Evolutionary conservation across 2,797 vertebrate species (phyloP), one percentile per base, ranked within the genome.

Genomic region (Paedocypris micromegethes): DNA sequence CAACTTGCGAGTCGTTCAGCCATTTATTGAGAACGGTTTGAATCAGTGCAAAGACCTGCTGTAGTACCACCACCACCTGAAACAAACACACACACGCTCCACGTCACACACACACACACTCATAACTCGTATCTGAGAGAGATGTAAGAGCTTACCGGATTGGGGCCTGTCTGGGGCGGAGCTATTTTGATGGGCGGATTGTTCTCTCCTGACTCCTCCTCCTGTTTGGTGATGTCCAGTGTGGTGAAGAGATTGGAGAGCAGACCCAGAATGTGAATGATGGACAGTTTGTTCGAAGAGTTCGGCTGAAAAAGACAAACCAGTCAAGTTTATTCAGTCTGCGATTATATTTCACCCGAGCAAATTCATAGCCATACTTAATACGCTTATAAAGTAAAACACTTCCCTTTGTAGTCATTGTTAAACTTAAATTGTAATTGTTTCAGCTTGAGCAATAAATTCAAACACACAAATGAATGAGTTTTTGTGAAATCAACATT

Each of bases 21-120:
- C 97, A 99, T 83, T 98, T 94, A 88, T 94, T 95, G 75, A 99
- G 93, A 57, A 99, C 93, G n/a, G 93, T 98, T 87, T 97, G 94
- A 82, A 99, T 98, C 64, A 99, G 93, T 81, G 98, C 94, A 84
- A 99, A 99, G 74, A 99, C 96, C 80, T 99, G 97, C 82, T 99
- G 95, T 73, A 99, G 85, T 76, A 99, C 97, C 77, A 99, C 92
- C 78, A 99, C 96, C 77, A 99, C 97, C 97, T 99, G 81, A 9
- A 72, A 77, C 37, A 73, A 54, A 50, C 50, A 72, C 40, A 70
- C 5, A 72, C 61, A 76, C 49, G 64, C 41, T 60, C 4, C 57
- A 51, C 23, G 38, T 64, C 50, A 46, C 39, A 58, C 48, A 53
- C 42, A 58, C 3, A 4, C 2, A 47, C 23, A 66, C 3, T 1